Evolutionary conservation across 1,140 invertebrate species (phyloP).

Genomic region (Pinna nobilis): DNA sequence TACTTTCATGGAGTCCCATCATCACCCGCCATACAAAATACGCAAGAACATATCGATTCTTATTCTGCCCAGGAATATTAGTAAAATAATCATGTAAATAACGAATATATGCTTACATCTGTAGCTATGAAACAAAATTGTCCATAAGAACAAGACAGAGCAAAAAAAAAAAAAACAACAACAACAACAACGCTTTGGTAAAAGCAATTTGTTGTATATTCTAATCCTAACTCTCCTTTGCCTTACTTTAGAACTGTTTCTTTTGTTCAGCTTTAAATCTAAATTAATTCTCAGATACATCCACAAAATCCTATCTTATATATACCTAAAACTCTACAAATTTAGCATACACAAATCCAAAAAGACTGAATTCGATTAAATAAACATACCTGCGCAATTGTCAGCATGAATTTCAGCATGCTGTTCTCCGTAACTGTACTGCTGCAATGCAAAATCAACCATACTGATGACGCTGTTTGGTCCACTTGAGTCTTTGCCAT

Average conservation of each 20-base stretch:
- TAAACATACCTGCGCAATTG: constrained; percentile 12
- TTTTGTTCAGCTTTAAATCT: not conserved
- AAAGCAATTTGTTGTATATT: not conserved
- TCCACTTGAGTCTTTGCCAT: not conserved
- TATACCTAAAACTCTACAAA: not conserved
- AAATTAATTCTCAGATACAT: not conserved
- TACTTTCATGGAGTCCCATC: not conserved
- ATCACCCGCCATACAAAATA: constrained; percentile 16
- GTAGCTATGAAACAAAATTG: not conserved
- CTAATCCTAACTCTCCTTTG: not conserved
- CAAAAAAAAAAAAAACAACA: not conserved
- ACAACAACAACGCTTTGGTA: not conserved
- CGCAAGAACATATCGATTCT: not conserved
- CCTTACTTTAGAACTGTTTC: not conserved
- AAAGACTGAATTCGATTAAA: not conserved
- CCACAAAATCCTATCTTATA: not conserved
- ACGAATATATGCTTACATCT: not conserved
- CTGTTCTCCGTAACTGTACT: not conserved
- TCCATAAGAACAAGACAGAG: not conserved
- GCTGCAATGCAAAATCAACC: not conserved
- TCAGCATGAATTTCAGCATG: not conserved
- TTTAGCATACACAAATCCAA: not conserved
- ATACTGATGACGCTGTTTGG: constrained; percentile 3
- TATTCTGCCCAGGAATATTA: constrained; percentile 7
- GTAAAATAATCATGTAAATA: not conserved